Evolutionary conservation across 2,113 vertebrate genomes (phyloP).

Genomic region (Quiscalus mexicanus): DNA sequence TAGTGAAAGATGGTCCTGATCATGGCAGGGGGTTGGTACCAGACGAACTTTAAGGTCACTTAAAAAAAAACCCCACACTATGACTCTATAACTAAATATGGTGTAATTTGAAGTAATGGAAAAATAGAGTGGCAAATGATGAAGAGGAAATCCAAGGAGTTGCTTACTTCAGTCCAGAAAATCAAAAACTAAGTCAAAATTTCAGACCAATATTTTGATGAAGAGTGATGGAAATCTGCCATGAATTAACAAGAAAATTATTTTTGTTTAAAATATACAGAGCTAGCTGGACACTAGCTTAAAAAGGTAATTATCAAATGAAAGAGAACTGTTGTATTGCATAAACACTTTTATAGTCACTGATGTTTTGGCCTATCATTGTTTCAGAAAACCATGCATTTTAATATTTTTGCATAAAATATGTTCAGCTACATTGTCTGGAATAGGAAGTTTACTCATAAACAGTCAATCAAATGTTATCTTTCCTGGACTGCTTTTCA

Average conservation of each 20-base stretch:
- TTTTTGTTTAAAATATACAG: constrained; percentile 62
- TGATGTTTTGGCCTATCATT: constrained; percentile 41
- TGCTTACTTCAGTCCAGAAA: not conserved
- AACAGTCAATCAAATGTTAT: constrained; percentile 29
- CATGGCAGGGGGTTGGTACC: not conserved
- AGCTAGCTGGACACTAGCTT: constrained; percentile 48
- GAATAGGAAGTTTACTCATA: constrained; percentile 43
- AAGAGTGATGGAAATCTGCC: not conserved
- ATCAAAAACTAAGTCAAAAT: not conserved
- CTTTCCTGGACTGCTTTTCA: constrained; percentile 25
- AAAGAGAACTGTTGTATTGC: constrained; percentile 53
- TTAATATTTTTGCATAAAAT: constrained; percentile 57
- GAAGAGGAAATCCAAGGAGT: not conserved
- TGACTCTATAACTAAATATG: not conserved
- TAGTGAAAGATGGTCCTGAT: not conserved
- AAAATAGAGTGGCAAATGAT: not conserved
- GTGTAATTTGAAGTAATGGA: not conserved
- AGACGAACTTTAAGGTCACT: not conserved
- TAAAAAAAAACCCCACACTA: not conserved
- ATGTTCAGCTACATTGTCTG: not conserved
- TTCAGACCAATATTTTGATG: not conserved
- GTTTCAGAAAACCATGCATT: constrained; percentile 6
- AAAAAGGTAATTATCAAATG: constrained; percentile 72
- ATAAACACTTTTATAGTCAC: constrained; percentile 60
- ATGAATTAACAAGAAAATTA: constrained; percentile 22